These are phyloP conservation scores for Heliothis peltigera DNA, from an alignment of 2,888 invertebrate species.

Conservation along the genomic window DNA sequence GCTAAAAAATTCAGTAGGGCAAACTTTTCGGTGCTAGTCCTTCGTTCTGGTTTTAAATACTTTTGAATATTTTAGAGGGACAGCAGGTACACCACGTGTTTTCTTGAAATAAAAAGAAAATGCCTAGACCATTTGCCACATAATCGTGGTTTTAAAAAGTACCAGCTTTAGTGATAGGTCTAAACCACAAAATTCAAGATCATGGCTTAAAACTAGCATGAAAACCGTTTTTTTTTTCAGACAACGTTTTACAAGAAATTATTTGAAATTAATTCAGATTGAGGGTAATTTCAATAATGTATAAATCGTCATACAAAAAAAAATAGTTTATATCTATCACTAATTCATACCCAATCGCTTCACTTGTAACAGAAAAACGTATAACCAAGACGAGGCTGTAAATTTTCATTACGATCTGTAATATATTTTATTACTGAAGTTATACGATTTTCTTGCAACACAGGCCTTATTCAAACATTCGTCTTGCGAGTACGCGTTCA, in stretches of 20 bases:
- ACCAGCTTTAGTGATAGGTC: too few species aligned
- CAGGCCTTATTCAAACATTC: slow-evolving; percentile 59
- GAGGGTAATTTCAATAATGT: too few species aligned
- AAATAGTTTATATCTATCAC: background rate
- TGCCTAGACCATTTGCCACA: too few species aligned
- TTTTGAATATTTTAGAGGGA: slow-evolving; percentile 47
- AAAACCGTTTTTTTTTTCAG: too few species aligned
- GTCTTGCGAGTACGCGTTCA: slow-evolving; percentile 59
- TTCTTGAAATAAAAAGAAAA: slow-evolving; percentile 1
- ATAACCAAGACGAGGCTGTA: slow-evolving; percentile 30
- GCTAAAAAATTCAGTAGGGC: slow-evolving; percentile 54
- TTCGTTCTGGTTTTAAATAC: slow-evolving; percentile 46
- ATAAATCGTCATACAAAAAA: background rate
- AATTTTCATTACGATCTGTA: slow-evolving; percentile 62
- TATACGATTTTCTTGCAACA: slow-evolving; percentile 59
- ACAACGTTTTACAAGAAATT: too few species aligned
- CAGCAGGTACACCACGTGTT: slow-evolving; percentile 12
- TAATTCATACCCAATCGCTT: background rate
- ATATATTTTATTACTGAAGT: slow-evolving; percentile 61
- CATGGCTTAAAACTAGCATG: too few species aligned
- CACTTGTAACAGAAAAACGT: slow-evolving; percentile 12
- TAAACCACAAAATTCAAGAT: too few species aligned
- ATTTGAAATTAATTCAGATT: too few species aligned
- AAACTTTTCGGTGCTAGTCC: slow-evolving; percentile 49
- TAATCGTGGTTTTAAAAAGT: too few species aligned